Conservation (phyloP, 1,140 invertebrate genomes). For the Melanaphis sacchari region DNA sequence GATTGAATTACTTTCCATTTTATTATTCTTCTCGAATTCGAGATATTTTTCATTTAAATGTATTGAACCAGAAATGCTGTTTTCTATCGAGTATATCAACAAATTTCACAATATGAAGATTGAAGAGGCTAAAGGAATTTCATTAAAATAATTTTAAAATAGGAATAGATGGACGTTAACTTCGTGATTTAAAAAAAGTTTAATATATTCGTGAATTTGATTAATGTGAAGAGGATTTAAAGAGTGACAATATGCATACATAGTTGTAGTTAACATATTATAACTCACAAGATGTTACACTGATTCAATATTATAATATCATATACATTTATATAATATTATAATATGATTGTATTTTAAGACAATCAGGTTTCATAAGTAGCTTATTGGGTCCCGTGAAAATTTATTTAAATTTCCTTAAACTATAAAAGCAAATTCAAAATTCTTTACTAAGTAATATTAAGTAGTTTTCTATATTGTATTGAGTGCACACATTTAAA, state of each 20-base stretch:
- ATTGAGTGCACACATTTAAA: background rate
- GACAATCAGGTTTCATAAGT: background rate
- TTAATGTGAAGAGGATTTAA: background rate
- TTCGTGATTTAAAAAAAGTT: background rate
- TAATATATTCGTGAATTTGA: background rate
- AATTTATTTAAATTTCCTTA: background rate
- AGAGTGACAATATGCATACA: background rate
- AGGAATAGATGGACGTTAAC: background rate
- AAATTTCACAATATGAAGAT: background rate
- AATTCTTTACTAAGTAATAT: background rate
- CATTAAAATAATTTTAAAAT: slow-evolving; percentile 17
- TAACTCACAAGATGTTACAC: background rate
- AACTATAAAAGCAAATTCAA: background rate
- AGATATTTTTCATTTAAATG: background rate
- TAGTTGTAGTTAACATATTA: background rate
- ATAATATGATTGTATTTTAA: background rate
- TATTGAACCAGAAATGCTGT: background rate
- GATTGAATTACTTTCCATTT: background rate
- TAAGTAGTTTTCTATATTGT: background rate
- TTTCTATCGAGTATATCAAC: background rate
- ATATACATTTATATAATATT: background rate
- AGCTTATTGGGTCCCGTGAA: background rate
- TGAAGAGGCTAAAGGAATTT: background rate
- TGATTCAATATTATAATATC: background rate
- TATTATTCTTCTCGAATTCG: background rate